Evolutionary conservation across 2,797 vertebrate species (phyloP).

Genomic region (Chelon labrosus): DNA sequence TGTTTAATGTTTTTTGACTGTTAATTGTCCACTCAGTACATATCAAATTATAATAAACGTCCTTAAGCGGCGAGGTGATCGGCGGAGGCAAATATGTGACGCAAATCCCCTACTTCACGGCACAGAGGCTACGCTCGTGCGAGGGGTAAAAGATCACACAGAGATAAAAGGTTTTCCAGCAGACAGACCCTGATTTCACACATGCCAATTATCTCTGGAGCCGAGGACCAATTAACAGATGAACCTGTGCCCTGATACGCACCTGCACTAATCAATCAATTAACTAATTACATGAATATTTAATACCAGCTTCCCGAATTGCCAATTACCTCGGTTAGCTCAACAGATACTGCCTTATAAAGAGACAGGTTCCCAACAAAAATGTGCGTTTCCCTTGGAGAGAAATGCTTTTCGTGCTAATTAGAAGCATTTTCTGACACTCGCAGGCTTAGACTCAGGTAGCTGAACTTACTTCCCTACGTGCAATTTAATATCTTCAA

Average conservation of each 20-base stretch:
- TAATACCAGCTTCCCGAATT: slow-evolving; percentile 73
- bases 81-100: slow-evolving; percentile 42
- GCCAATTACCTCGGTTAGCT: slow-evolving; percentile 74
- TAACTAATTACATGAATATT: slow-evolving; percentile 81
- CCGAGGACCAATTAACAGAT: slow-evolving; percentile 80
- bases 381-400: slow-evolving; percentile 37
- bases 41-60: slow-evolving; percentile 22
- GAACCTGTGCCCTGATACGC: slow-evolving; percentile 70
- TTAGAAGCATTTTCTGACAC: slow-evolving; percentile 60
- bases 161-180: slow-evolving; percentile 68
- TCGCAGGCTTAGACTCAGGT: slow-evolving; percentile 43
- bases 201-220: slow-evolving; percentile 76
- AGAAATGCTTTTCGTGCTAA: slow-evolving; percentile 42
- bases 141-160: slow-evolving; percentile 62
- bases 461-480: slow-evolving; percentile 56
- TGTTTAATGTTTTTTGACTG: slow-evolving; percentile 17
- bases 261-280: slow-evolving; percentile 83
- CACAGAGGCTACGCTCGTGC: slow-evolving; percentile 37
- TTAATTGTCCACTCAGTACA: slow-evolving; percentile 45
- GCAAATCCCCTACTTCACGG: slow-evolving; percentile 33
- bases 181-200: slow-evolving; percentile 71
- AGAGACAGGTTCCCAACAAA: slow-evolving; percentile 51
- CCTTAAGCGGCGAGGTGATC: slow-evolving; percentile 40
- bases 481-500: slow-evolving; percentile 65
- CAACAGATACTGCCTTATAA: slow-evolving; percentile 39